phyloP scores from a whole-genome alignment of 2,113 vertebrate genomes.

The Phoenicopterus ruber region DNA sequence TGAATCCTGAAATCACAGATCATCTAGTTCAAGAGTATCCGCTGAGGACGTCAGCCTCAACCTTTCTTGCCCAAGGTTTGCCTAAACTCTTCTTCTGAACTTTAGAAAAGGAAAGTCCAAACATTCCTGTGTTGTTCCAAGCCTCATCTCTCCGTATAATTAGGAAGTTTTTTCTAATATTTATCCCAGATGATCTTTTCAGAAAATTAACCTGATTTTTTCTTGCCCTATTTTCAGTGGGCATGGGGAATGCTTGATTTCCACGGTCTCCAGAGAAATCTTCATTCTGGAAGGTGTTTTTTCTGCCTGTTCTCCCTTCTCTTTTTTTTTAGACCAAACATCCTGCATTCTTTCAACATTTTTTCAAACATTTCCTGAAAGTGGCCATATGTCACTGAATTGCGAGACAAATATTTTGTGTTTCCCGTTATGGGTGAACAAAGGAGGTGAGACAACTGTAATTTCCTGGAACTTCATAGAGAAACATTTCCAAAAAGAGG shows the following conservation, averaged over 20 bases:
- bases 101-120: not conserved
- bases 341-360: not conserved
- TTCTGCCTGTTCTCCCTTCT: not conserved
- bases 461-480: not conserved
- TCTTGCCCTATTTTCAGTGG: not conserved
- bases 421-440: not conserved
- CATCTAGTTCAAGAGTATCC: not conserved
- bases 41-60: not conserved
- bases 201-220: not conserved
- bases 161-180: not conserved
- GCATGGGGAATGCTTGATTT: not conserved
- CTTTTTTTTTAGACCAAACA: not conserved
- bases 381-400: not conserved
- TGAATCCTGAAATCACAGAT: not conserved
- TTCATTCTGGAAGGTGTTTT: not conserved
- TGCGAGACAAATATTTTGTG: not conserved
- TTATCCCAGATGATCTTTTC: not conserved
- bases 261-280: not conserved
- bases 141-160: not conserved
- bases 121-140: not conserved
- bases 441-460: not conserved
- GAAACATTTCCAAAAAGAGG: not conserved
- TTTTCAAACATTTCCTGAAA: not conserved
- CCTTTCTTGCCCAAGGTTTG: not conserved
- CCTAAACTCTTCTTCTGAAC: not conserved